Conservation (phyloP, 2,113 vertebrate genomes). For the Rana temporaria region DNA sequence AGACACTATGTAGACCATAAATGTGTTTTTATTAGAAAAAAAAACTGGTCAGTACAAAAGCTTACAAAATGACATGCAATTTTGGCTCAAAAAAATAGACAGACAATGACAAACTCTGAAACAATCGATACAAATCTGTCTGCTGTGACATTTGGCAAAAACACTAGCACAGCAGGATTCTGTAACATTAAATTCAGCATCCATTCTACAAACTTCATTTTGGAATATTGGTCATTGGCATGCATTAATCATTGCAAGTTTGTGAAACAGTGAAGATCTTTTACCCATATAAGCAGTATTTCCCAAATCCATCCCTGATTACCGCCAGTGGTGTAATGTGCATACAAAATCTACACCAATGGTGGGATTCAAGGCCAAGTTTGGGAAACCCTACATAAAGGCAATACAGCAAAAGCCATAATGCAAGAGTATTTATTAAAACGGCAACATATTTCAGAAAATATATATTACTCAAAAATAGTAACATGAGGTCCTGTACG, state of each 20-base stretch:
- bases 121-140: not conserved
- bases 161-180: not conserved
- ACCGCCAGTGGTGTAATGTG: too few relatives aligned
- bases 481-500: not conserved
- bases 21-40: conserved; percentile 11
- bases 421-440: not conserved
- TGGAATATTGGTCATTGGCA: too few relatives aligned
- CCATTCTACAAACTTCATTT: too few relatives aligned
- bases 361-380: too few relatives aligned
- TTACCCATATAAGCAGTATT: not conserved
- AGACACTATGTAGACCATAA: not conserved
- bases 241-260: not conserved
- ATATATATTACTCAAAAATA: not conserved
- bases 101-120: not conserved
- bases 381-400: too few relatives aligned
- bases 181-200: not conserved
- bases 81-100: conserved; percentile 17
- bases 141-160: not conserved
- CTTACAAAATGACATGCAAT: not conserved
- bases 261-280: not conserved
- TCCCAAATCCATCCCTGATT: too few relatives aligned
- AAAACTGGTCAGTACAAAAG: conserved; percentile 23
- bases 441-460: not conserved
- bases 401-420: too few relatives aligned
- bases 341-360: too few relatives aligned